Conservation (phyloP, 2,113 vertebrate genomes). For the Odontesthes bonariensis region DNA sequence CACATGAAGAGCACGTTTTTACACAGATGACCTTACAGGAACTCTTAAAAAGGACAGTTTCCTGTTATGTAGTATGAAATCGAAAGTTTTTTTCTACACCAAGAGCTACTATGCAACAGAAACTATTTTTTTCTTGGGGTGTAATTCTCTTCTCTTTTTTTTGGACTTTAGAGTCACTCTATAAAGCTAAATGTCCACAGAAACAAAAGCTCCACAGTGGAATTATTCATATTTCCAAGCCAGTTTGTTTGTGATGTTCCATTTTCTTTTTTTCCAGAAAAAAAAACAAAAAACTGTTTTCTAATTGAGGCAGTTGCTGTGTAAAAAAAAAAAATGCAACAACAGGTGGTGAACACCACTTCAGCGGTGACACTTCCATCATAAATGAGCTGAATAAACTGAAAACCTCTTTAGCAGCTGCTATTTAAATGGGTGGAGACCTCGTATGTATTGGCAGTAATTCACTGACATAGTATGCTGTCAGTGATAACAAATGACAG, state of each 20-base stretch:
- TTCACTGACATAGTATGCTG: slow-evolving; percentile 49
- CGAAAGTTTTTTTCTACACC: too few relatives aligned
- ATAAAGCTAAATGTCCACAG: background rate
- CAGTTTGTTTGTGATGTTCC: background rate
- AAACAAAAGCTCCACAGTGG: background rate
- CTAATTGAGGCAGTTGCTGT: background rate
- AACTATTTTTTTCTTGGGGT: too few relatives aligned
- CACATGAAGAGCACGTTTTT: too few relatives aligned
- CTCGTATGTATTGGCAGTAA: slow-evolving; percentile 53
- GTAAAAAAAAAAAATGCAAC: slow-evolving; percentile 2
- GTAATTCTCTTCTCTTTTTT: too few relatives aligned
- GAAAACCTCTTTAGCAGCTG: slow-evolving; percentile 50
- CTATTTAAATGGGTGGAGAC: slow-evolving; percentile 40
- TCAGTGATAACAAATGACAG: slow-evolving; percentile 53
- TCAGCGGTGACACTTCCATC: slow-evolving; percentile 22
- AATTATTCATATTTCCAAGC: background rate
- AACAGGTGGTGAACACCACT: slow-evolving; percentile 18
- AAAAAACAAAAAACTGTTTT: background rate
- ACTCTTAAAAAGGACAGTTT: too few relatives aligned
- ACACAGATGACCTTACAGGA: too few relatives aligned
- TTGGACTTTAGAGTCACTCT: too few relatives aligned
- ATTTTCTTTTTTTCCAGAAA: background rate
- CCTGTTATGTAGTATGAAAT: too few relatives aligned
- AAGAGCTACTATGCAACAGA: too few relatives aligned
- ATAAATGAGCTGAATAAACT: slow-evolving; percentile 32